Evolutionary conservation across 2,113 vertebrate genomes (phyloP), one percentile per base, ranked within the genome.

Genomic region (Gasterosteus nipponicus): DNA sequence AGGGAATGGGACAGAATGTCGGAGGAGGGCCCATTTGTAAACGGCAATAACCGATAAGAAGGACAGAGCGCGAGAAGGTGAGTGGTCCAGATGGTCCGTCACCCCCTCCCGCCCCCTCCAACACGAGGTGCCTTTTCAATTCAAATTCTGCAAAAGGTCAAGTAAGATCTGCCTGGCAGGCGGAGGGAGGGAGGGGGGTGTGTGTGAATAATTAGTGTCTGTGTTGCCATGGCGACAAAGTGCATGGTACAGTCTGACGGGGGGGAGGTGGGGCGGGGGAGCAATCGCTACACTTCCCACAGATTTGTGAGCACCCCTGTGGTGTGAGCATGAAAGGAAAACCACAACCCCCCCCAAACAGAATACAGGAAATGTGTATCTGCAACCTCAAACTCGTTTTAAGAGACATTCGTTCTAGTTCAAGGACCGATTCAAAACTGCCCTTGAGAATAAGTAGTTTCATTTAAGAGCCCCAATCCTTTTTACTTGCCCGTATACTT

Each of bases 201-300:
- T 80, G 87, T 86, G 86, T 89, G 93, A 94, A 94, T 94, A 94
- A 94, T 93, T 94, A 93, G 91, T 93, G 74, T 85, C 86, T 84
- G 89, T 71, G 91, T 95, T 93, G 84, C 93, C 93, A 94, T 94
- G 91, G 91, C 69, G 87, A 95, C 89, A 89, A 87, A 87, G 88
- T 91, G 86, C 89, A 90, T 80, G 57, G 81, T 87, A 87, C 70
- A 80, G 85, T 71, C 38, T 81, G 83, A 68, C 66, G 53, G 29
- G 71, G 71, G 83, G 75, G 86, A 84, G 51, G 7, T 19, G 18
- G 18, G 47, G 35, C 35, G 47, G 18, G 47, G 47, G 69, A 85
- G 69, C 71, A 4, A 77, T 80, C n/a, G 10, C 70, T 73, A 47
- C 76, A 78, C 89, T 84, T 91, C 87, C 90, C 78, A 84, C 82